Evolutionary conservation across 2,888 invertebrate species (phyloP).

Genomic region (Agriopis marginaria): DNA sequence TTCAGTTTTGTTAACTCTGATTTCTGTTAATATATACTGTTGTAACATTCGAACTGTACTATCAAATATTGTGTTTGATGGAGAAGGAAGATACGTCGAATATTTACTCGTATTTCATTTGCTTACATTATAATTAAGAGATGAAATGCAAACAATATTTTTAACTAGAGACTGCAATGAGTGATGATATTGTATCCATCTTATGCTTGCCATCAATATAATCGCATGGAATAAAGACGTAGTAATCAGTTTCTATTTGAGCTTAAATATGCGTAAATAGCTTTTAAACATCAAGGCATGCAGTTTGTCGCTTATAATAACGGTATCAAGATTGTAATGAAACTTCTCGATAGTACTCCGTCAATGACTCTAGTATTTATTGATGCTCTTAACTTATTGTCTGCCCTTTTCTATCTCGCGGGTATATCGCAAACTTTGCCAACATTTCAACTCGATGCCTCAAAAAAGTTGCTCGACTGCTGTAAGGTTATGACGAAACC

Average conservation of each 20-base stretch:
- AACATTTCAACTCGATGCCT: constrained; percentile 29
- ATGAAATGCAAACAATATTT: constrained; percentile 7
- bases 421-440: constrained; percentile 41
- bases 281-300: constrained; percentile 52
- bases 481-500: constrained; percentile 66
- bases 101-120: not conserved
- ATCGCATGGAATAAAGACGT: constrained; percentile 32
- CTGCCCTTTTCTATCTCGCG: constrained; percentile 58
- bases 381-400: constrained; percentile 61
- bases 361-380: constrained; percentile 58
- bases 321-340: constrained; percentile 56
- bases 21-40: not conserved
- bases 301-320: constrained; percentile 61
- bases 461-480: constrained; percentile 43
- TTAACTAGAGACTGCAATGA: constrained; percentile 18
- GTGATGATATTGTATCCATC: constrained; percentile 14
- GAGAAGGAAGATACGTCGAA: not conserved
- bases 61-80: too few relatives aligned
- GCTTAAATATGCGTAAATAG: constrained; percentile 40
- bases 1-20: not conserved
- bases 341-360: constrained; percentile 60
- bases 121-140: not conserved
- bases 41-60: too few relatives aligned
- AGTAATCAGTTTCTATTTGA: constrained; percentile 37
- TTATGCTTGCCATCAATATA: constrained; percentile 27